Conservation (phyloP, 2,113 vertebrate genomes). For the Calonectris borealis region DNA sequence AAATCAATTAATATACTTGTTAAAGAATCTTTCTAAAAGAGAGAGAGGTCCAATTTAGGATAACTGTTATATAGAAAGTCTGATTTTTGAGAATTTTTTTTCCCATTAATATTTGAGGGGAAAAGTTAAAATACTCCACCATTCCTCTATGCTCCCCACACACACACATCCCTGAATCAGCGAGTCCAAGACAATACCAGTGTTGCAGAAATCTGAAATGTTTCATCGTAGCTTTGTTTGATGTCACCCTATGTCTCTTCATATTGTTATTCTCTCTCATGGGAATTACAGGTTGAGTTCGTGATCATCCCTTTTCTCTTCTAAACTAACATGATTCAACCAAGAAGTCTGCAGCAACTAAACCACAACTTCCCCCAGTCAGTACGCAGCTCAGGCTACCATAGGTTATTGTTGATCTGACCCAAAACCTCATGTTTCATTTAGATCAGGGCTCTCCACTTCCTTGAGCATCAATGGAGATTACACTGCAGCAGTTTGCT, state of each 20-base stretch:
- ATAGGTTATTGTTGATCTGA: neutral
- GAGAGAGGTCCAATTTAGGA: accelerated
- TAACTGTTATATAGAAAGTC: neutral
- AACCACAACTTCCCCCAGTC: neutral
- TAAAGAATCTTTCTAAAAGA: neutral
- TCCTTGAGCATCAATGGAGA: neutral
- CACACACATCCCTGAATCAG: accelerated
- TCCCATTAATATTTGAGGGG: accelerated
- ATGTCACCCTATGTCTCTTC: neutral
- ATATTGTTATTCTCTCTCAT: neutral
- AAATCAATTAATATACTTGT: neutral
- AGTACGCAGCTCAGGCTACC: neutral
- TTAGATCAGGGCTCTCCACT: neutral
- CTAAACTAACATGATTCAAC: neutral
- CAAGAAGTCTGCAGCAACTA: neutral
- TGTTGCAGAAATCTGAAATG: neutral
- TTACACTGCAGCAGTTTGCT: neutral
- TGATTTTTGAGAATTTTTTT: neutral
- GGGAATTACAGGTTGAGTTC: neutral
- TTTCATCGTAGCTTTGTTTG: neutral
- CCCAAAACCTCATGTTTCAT: neutral
- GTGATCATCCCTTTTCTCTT: neutral
- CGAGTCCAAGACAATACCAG: neutral
- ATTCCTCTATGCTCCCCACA: accelerated
- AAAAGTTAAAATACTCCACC: neutral